These are phyloP conservation scores for cattle (Bos taurus) DNA, from an alignment of 2,113 vertebrate species.

Conservation along the genomic window ARS-UCD2.0 NC_037334.1:76844501-76845000, in stretches of 20 bases:
- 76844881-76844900: background rate
- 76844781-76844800: background rate
- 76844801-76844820: background rate
- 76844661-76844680: background rate
- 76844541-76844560: background rate
- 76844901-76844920: background rate
- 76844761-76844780: background rate
- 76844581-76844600: background rate
- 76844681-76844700: background rate
- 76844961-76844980: background rate
- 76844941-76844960: background rate
- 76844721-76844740: background rate
- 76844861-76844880: background rate
- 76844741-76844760: background rate
- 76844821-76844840: background rate
- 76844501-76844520: background rate
- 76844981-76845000: background rate
- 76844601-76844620: background rate
- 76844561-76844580: background rate
- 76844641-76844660: background rate
- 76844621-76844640: background rate
- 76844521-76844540: background rate
- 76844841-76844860: background rate
- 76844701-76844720: background rate
- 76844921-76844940: background rate